A percentile compares a stretch with the other conserved stretches of the same genome.
Evolutionary conservation across 2,797 vertebrate genomes (phyloP).

Genomic region (Falco naumanni): DNA sequence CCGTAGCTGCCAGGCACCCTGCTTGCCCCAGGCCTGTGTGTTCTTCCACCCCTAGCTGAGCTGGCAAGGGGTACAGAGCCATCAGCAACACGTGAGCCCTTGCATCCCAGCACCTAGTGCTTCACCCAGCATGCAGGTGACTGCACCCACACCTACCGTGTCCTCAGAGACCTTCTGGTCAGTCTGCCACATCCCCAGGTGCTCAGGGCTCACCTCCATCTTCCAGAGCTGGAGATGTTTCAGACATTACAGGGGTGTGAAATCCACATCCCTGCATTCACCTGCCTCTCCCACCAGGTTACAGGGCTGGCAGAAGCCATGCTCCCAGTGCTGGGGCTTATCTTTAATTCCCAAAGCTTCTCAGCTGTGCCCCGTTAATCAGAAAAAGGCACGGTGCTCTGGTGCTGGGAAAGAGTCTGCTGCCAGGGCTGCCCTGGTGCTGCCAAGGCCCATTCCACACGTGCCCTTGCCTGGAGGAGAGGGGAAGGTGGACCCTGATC

Average conservation of each 20-base stretch:
- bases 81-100: not conserved
- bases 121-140: not conserved
- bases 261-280: not conserved
- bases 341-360: not conserved
- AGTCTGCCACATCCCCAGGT: not conserved
- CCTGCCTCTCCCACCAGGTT: not conserved
- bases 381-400: not conserved
- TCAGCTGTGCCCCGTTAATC: not conserved
- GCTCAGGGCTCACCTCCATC: not conserved
- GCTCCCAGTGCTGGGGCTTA: not conserved
- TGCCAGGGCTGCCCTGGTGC: not conserved
- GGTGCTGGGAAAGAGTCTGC: not conserved
- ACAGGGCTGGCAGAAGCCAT: not conserved
- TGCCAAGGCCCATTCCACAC: accelerated
- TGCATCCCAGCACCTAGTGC: not conserved
- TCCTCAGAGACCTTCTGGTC: not conserved
- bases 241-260: not conserved
- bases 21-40: not conserved
- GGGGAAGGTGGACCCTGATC: not conserved
- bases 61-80: not conserved
- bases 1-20: not conserved
- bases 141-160: not conserved
- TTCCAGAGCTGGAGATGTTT: not conserved
- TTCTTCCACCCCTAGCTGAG: not conserved
- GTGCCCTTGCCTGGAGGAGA: not conserved